Evolutionary conservation across 2,113 vertebrate species (phyloP), one percentile per base, ranked within the genome.

Genomic region (Amblyopsis rosae): DNA sequence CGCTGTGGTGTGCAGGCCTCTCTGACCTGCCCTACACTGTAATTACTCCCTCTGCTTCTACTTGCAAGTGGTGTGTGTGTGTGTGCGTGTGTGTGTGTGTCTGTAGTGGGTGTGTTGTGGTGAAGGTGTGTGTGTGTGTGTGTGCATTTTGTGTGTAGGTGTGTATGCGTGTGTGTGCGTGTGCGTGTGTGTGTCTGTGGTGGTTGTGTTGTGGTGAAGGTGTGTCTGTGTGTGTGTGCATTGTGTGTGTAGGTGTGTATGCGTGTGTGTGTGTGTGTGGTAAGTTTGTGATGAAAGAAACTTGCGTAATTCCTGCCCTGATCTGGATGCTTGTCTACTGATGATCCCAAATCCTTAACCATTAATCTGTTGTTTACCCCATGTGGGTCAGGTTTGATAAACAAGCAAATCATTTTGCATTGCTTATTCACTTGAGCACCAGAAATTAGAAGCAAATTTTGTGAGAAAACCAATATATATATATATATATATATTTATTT

Each of bases 1-100:
- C 5, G 73, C 62, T 79, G 80, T 82, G 89, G 89, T 87, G 69
- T 87, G 84, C 86, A 33, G 76, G 58, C 70, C 63, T 12, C 12
- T 26, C 65, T 83, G 79, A 79, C 83, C 81, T 84, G 81, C 84
- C 84, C 84, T 57, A 51, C 51, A 60, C 79, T 75, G 70, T 86
- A 86, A 89, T 89, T 90, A 86, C 63, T 82, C 67, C 71, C 81
- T 76, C 54, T 69, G 74, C 77, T 78, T 64, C 33, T 64, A 75
- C 41, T 76, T 26, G 16, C 9, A 9, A 17, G 10, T 7, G 32
- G 47, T 48, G 48, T 15, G 5, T 15, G 15, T 74, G 51, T 67
- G 70, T 74, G n/a, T 73, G 13, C 54, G 47, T 63, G 62, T 63
- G 62, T 51, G 47, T 32, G 47, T 56, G 67, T 48, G n/a, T 12